These are phyloP conservation scores for Synanthedon andrenaeformis DNA, from an alignment of 2,888 invertebrate genomes.

Conservation along the genomic window DNA sequence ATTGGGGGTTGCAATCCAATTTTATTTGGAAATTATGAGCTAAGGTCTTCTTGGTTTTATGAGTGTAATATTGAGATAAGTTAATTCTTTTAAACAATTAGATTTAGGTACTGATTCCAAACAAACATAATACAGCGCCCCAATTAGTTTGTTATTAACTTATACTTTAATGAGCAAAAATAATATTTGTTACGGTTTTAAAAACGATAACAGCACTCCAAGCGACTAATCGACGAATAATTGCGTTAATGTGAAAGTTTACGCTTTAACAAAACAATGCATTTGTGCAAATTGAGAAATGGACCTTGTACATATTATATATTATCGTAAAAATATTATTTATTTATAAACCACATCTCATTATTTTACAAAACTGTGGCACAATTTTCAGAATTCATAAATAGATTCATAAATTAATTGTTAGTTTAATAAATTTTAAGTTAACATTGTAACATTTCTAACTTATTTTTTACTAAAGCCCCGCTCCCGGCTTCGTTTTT, in stretches of 20 bases:
- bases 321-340: background rate
- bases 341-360: background rate
- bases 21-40: conserved; percentile 19
- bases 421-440: no score
- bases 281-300: conserved; percentile 39
- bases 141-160: conserved; percentile 34
- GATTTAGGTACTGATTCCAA: no score
- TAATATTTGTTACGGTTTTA: conserved; percentile 45
- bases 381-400: background rate
- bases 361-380: background rate
- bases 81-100: no score
- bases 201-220: conserved; percentile 44
- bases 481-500: no score
- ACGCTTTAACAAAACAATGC: conserved; percentile 65
- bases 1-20: conserved; percentile 13
- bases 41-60: conserved; percentile 1
- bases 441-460: no score
- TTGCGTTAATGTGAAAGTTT: conserved; percentile 65
- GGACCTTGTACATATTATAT: no score
- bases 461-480: no score
- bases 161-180: conserved; percentile 44
- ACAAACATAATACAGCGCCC: background rate
- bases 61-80: no score
- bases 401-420: background rate
- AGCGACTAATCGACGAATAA: conserved; percentile 65